Base-by-base conservation (phyloP, 1,140 invertebrate species). In the Drosophila lacertosa region DNA sequence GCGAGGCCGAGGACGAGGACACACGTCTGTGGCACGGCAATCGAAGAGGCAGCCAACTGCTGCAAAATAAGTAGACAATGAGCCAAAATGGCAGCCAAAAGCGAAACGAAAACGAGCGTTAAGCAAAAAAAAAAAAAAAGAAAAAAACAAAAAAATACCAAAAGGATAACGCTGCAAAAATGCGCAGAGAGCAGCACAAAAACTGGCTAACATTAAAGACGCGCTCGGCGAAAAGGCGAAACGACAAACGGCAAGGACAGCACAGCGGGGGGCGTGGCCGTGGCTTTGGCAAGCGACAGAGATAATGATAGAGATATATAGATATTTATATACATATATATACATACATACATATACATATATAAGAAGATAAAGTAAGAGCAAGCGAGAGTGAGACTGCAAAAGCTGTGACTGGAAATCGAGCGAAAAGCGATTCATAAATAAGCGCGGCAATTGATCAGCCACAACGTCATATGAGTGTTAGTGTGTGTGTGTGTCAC, bases 61-160 rank as follows among this genome's bases (percentile, higher is more conserved):
- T 57, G 67, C 53, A 65, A 65, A 74, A 75, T 84, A 83, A 79
- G 80, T 68, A 83, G 80, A 83, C 80, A 83, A 84, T 75, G 75
- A 84, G 79, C 74, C 65, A 74, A 83, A 73, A 68, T 73, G 70
- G 42, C 70, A 73, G 58, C 33, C 64, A 59, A 67, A 67, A 67
- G 57, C 55, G 57, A 67, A 68, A 55, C 57, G 50, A 69, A 74
- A 74, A 69, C 47, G 59, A 69, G 58, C 71, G 53, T 44, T 63
- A 69, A 63, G 51, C 57, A 55, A 44, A 62, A 45, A 60, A n/a
- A n/a, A n/a, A n/a, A n/a, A n/a, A n/a, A n/a, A n/a, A n/a, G n/a
- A n/a, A n/a, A n/a, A n/a, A n/a, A n/a, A n/a, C n/a, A n/a, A 15
- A 42, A 18, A 7, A 40, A 6, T 22, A 42, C 16, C 29, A 20